phyloP scores from a whole-genome alignment of 2,888 invertebrate species.

The Lomographa bimaculata region DNA sequence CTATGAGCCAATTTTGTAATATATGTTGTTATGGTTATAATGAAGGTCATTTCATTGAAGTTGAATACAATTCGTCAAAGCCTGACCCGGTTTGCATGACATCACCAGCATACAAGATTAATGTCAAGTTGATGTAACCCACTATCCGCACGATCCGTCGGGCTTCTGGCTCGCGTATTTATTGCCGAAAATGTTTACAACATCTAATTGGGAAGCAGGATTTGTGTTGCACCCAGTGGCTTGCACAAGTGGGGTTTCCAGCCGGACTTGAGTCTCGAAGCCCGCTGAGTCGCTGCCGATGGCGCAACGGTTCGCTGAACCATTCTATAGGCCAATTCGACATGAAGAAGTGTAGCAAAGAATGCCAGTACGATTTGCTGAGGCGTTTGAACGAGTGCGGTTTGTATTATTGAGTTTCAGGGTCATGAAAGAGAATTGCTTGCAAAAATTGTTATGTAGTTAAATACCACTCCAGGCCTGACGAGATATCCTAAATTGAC shows the following conservation, averaged over 20 bases:
- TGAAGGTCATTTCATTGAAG: slow-evolving; percentile 16
- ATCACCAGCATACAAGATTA: slow-evolving; percentile 17
- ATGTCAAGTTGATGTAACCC: slow-evolving; percentile 21
- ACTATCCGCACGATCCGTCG: background rate
- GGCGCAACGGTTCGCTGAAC: slow-evolving; percentile 80
- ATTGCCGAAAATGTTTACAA: slow-evolving; percentile 18
- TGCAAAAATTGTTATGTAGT: too few species aligned
- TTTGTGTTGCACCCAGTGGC: slow-evolving; percentile 30
- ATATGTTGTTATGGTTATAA: slow-evolving; percentile 13
- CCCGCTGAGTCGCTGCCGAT: slow-evolving; percentile 39
- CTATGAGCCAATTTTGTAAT: slow-evolving; percentile 16
- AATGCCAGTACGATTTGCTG: too few species aligned
- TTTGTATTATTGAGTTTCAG: too few species aligned
- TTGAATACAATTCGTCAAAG: slow-evolving; percentile 23
- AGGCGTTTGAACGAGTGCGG: too few species aligned
- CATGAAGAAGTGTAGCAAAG: slow-evolving; percentile 15
- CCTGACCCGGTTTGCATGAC: slow-evolving; percentile 20
- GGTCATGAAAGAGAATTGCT: too few species aligned
- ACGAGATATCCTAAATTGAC: too few species aligned
- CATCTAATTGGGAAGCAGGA: slow-evolving; percentile 27
- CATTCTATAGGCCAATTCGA: slow-evolving; percentile 30
- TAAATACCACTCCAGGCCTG: too few species aligned
- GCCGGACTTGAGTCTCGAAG: slow-evolving; percentile 65
- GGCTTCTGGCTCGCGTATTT: slow-evolving; percentile 8
- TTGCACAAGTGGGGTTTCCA: slow-evolving; percentile 77